Conservation (phyloP, 2,797 vertebrate genomes). For the Sebastes diploproa region DNA sequence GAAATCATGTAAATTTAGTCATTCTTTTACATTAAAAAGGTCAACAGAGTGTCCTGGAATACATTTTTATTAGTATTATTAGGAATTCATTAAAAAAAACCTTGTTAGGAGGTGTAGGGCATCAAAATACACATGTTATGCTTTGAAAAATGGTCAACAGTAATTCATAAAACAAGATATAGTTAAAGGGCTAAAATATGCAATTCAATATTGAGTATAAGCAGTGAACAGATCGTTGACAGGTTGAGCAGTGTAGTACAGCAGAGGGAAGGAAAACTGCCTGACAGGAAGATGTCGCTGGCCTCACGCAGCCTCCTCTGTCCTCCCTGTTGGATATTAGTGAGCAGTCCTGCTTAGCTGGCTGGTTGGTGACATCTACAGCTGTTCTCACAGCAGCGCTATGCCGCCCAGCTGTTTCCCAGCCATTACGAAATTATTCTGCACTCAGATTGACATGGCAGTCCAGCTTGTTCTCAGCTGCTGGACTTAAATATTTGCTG, state of each 20-base stretch:
- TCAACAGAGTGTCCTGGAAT: background rate
- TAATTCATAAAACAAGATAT: background rate
- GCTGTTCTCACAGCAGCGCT: constrained; percentile 72
- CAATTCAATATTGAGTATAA: background rate
- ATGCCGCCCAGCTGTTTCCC: constrained; percentile 78
- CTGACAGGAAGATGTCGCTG: constrained; percentile 46
- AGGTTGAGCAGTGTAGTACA: background rate
- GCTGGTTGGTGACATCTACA: constrained; percentile 61
- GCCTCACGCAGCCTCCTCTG: constrained; percentile 44
- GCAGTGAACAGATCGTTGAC: background rate
- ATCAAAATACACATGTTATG: background rate
- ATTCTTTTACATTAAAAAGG: background rate
- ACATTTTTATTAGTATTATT: background rate
- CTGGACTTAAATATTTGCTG: constrained; percentile 75
- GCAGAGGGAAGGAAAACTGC: constrained; percentile 5
- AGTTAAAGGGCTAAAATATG: background rate
- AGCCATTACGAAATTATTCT: constrained; percentile 84
- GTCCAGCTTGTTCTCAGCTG: constrained; percentile 71
- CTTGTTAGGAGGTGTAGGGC: background rate
- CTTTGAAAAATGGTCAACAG: background rate
- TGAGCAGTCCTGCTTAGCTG: constrained; percentile 59
- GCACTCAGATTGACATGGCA: constrained; percentile 73
- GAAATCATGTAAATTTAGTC: background rate
- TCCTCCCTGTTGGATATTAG: constrained; percentile 56
- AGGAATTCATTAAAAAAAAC: background rate